Evolutionary conservation across 2,888 invertebrate species (phyloP).

Genomic region (Acleris sparsana): DNA sequence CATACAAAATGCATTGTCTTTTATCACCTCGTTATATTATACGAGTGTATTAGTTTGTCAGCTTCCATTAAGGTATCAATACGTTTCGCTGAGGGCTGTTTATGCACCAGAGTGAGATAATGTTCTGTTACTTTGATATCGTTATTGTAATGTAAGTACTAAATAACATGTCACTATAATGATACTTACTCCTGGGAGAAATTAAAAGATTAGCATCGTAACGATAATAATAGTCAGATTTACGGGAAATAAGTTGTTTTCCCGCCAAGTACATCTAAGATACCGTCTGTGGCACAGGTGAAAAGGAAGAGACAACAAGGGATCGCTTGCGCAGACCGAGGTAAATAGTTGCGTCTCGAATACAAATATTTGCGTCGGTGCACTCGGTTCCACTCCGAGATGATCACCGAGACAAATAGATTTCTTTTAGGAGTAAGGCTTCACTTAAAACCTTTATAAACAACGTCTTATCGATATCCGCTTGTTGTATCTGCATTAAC

Average conservation of each 20-base stretch:
- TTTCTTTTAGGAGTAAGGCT: not conserved
- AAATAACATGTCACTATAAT: not conserved
- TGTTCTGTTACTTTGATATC: slow-evolving; percentile 19
- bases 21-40: slow-evolving; percentile 48
- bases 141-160: slow-evolving; percentile 1
- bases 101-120: slow-evolving; percentile 24
- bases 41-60: slow-evolving; percentile 44
- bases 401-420: slow-evolving; percentile 2
- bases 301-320: slow-evolving; percentile 6
- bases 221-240: too few species aligned
- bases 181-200: too few species aligned
- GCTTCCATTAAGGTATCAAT: slow-evolving; percentile 45
- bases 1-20: slow-evolving; percentile 45
- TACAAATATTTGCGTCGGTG: slow-evolving; percentile 23
- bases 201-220: too few species aligned
- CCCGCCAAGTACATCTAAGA: not conserved
- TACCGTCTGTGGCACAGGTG: not conserved
- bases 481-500: too few species aligned
- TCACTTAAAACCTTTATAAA: not conserved
- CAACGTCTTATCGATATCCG: not conserved
- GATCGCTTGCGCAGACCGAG: slow-evolving; percentile 15
- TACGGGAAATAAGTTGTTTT: too few species aligned
- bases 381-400: not conserved
- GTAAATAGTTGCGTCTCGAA: slow-evolving; percentile 13
- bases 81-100: slow-evolving; percentile 39